Evolutionary conservation across 2,797 vertebrate genomes (phyloP).

Genomic region (Sphaeramia orbicularis): DNA sequence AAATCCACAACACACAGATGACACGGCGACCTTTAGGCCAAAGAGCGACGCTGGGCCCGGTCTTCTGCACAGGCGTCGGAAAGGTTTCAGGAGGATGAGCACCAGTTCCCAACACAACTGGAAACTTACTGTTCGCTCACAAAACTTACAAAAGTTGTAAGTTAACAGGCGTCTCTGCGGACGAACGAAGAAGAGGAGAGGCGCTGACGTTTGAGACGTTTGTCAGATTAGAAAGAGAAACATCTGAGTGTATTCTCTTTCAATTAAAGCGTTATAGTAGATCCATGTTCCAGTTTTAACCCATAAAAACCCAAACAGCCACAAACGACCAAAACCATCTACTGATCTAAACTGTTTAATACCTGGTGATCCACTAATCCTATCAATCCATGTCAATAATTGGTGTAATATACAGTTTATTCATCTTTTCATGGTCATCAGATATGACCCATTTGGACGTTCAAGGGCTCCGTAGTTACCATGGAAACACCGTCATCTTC

Average conservation of each 20-base stretch:
- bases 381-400: too few relatives aligned
- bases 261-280: too few relatives aligned
- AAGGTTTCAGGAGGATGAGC: conserved; percentile 52
- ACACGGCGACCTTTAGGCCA: conserved; percentile 58
- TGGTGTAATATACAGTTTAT: too few relatives aligned
- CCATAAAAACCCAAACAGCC: too few relatives aligned
- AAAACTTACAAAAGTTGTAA: conserved; percentile 25
- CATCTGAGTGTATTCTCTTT: neutral
- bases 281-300: too few relatives aligned
- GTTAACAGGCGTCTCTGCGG: conserved; percentile 39
- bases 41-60: conserved; percentile 48
- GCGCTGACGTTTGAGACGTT: conserved; percentile 30
- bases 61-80: conserved; percentile 58
- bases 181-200: conserved; percentile 57
- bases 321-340: too few relatives aligned
- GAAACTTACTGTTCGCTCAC: conserved; percentile 27
- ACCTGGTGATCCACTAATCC: too few relatives aligned
- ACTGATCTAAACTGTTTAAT: too few relatives aligned
- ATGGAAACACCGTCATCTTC: too few relatives aligned
- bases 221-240: neutral
- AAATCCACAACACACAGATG: conserved; percentile 63
- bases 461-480: too few relatives aligned
- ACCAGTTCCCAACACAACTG: conserved; percentile 33
- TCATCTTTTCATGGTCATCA: too few relatives aligned
- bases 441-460: too few relatives aligned